A percentile compares a stretch with the other conserved stretches of the same genome.
phyloP scores from a whole-genome alignment of 2,797 vertebrate genomes.

The Gymnoscopelus microlampas region DNA sequence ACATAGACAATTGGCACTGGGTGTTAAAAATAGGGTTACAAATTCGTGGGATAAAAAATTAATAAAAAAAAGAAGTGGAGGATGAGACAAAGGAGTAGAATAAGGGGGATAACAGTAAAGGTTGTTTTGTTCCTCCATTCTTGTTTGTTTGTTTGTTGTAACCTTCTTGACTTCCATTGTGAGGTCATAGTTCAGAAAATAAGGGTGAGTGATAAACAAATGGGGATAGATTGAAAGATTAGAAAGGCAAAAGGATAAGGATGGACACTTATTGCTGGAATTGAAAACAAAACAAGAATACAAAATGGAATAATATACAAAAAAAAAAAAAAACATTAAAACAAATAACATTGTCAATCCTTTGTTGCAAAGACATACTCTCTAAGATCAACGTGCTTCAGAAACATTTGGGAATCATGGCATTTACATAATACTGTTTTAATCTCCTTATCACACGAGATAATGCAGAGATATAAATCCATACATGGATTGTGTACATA shows the following conservation, averaged over 20 bases:
- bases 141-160: slow-evolving; percentile 34
- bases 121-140: slow-evolving; percentile 19
- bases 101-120: slow-evolving; percentile 30
- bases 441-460: slow-evolving; percentile 37
- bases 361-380: slow-evolving; percentile 42
- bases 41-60: no score
- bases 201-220: slow-evolving; percentile 18
- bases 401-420: slow-evolving; percentile 50
- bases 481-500: slow-evolving; percentile 70
- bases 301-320: slow-evolving; percentile 24
- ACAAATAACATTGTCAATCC: slow-evolving; percentile 23
- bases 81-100: not conserved
- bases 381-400: slow-evolving; percentile 52
- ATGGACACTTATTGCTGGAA: slow-evolving; percentile 17
- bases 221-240: not conserved
- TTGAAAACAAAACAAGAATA: slow-evolving; percentile 37
- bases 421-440: slow-evolving; percentile 55
- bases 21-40: no score
- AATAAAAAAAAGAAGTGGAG: no score
- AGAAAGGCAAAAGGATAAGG: no score
- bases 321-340: slow-evolving; percentile 36
- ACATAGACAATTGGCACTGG: no score
- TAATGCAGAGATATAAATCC: slow-evolving; percentile 47
- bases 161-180: slow-evolving; percentile 23
- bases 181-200: not conserved